Percentiles rank a stretch among this genome's conserved stretches.
phyloP scores from a whole-genome alignment of 2,888 invertebrate genomes.

The Tuta absoluta region DNA sequence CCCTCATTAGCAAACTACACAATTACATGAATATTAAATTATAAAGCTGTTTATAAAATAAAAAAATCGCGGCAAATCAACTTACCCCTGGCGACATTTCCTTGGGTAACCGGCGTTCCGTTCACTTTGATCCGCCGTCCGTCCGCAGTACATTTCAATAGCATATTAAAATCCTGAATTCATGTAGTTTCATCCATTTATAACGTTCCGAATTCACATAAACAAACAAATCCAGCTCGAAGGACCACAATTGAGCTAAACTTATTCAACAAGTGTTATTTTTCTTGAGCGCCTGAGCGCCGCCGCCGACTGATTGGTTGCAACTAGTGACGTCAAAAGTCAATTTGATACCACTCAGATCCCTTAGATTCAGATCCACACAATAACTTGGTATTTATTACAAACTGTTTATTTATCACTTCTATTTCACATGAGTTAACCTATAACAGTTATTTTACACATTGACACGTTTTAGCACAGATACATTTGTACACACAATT shows the following conservation, averaged over 20 bases:
- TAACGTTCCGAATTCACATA: conserved; percentile 40
- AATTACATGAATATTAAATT: background rate
- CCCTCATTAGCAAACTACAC: conserved; percentile 8
- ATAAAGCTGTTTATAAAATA: background rate
- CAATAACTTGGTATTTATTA: conserved; percentile 41
- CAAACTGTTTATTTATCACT: conserved; percentile 23
- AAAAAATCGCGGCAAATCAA: conserved; percentile 32
- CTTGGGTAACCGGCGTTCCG: conserved; percentile 65
- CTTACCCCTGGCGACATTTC: conserved; percentile 76
- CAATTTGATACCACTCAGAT: conserved; percentile 68
- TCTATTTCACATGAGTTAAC: conserved; percentile 36
- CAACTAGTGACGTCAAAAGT: conserved; percentile 73
- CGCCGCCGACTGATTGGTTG: conserved; percentile 70
- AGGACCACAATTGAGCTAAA: conserved; percentile 40
- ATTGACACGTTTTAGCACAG: conserved; percentile 47
- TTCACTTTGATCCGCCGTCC: conserved; percentile 78
- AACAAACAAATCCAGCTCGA: conserved; percentile 47
- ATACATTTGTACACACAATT: conserved; percentile 42
- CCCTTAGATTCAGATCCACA: no score
- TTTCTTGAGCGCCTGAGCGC: conserved; percentile 61
- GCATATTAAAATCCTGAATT: conserved; percentile 66
- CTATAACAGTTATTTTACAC: conserved; percentile 46
- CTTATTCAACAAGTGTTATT: conserved; percentile 37
- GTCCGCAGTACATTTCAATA: conserved; percentile 78
- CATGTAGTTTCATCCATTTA: conserved; percentile 62